phyloP scores from a whole-genome alignment of 2,797 vertebrate genomes.

The Octomys mimax region DNA sequence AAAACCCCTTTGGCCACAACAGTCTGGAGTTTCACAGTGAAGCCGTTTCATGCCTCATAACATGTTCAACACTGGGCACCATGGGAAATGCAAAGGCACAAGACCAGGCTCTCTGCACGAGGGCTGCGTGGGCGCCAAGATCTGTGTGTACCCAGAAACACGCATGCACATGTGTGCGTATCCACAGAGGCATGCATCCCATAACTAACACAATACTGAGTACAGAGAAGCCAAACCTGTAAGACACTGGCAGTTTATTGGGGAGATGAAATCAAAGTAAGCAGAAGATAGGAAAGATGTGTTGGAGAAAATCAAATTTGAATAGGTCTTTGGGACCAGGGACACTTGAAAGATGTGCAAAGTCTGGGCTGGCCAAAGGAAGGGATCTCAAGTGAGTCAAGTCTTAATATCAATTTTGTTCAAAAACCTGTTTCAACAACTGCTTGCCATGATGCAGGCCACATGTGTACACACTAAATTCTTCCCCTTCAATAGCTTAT shows the following conservation, averaged over 20 bases:
- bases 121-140: neutral
- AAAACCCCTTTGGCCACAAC: neutral
- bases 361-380: neutral
- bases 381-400: neutral
- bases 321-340: neutral
- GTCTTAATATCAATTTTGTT: constrained; percentile 19
- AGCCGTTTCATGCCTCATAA: constrained; percentile 63
- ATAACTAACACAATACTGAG: neutral
- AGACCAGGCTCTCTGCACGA: neutral
- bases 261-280: neutral
- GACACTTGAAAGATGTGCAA: neutral
- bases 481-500: constrained; percentile 42
- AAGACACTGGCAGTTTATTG: neutral
- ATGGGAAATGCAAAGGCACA: constrained; percentile 6
- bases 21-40: constrained; percentile 57
- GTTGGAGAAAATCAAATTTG: neutral
- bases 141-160: neutral
- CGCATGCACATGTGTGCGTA: rapidly evolving
- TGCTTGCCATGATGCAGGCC: constrained; percentile 46
- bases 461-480: constrained; percentile 3
- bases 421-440: neutral
- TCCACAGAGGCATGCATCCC: rapidly evolving
- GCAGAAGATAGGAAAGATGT: constrained; percentile 16
- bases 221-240: neutral
- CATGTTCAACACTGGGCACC: neutral